Evolutionary conservation across 23 tunicate genomes (phyloP).

Genomic region (Halocynthia roretzi): DNA sequence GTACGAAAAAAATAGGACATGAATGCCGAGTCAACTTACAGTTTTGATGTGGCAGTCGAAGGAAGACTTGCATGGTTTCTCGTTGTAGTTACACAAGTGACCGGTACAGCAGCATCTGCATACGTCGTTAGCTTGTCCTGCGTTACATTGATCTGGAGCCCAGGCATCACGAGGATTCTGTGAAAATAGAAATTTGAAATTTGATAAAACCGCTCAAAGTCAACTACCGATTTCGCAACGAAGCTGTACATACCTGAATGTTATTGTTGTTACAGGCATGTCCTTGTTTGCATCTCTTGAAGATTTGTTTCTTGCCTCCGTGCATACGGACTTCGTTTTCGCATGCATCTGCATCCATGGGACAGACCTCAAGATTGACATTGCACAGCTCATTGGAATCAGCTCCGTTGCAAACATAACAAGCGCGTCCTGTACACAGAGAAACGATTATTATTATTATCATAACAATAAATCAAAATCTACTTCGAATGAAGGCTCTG

Average conservation of each 20-base stretch:
- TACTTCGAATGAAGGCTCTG: background rate
- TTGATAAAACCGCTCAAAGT: background rate
- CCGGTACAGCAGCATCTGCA: constrained; percentile 99
- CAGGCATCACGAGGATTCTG: constrained; percentile 84
- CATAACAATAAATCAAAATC: background rate
- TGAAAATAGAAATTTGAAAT: background rate
- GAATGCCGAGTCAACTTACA: constrained; percentile 10
- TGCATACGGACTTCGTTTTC: constrained; percentile 97
- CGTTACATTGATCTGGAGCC: constrained; percentile 84
- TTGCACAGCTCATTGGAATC: constrained; percentile 81
- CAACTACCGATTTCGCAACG: background rate
- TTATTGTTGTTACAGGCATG: constrained; percentile 94
- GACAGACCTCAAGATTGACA: constrained; percentile 60
- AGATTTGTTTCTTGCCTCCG: constrained; percentile 65
- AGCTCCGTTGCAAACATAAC: constrained; percentile 79
- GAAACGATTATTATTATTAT: background rate
- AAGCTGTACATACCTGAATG: constrained; percentile 40
- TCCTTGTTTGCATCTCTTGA: constrained; percentile 95
- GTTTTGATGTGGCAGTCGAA: constrained; percentile 26
- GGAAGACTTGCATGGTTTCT: constrained; percentile 60
- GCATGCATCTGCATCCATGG: constrained; percentile 83
- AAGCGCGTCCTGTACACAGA: constrained; percentile 52
- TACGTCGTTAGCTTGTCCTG: constrained; percentile 56
- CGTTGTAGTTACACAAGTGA: constrained; percentile 88
- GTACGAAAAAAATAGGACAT: background rate